Evolutionary conservation across 2,888 invertebrate genomes (phyloP), one percentile per base, ranked within the genome.

Genomic region (Drosophila ezoana): DNA sequence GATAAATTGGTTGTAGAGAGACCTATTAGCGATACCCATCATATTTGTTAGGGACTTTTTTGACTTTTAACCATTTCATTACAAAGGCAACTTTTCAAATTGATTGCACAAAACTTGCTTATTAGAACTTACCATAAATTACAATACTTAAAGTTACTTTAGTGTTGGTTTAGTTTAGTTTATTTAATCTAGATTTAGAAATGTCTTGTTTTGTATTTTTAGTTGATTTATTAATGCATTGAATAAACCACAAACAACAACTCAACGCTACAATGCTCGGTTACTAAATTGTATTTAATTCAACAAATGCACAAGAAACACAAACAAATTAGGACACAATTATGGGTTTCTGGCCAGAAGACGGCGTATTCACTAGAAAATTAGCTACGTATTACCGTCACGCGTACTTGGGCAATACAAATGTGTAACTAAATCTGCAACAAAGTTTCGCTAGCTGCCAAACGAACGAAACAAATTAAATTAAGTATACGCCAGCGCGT

Each of bases 11-110:
- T 51, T 48, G 53, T 53, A 63, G 33, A 62, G 48, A 80, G 37
- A 74, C 74, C 89, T 83, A 83, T 54, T 56, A 67, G 71, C 82
- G 88, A 87, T 83, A 83, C 83, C 88, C 83, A 83, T 89, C 89
- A 79, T 79, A 66, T 58, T 53, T 59, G 52, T 57, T 63, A 44
- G 64, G 47, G 47, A 58, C 65, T 51, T 45, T 59, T 67, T 53
- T 71, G 45, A 64, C 58, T 67, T 40, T 28, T 54, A 35, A 41
- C 41, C 45, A 72, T 64, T 58, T 28, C 35, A 11, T 64, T 58
- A 33, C 35, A 11, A 45, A 45, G 51, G 67, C 85, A 87, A 89
- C 81, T 83, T 87, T 83, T 87, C 84, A 87, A 82, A 85, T 81
- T 84, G 62, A 65, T 71, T 52, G 56, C 56, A 61, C 28, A 64